A percentile compares a stretch with the other conserved stretches of the same genome.
phyloP scores from a whole-genome alignment of 2,888 invertebrate genomes.

The Elegia similella region DNA sequence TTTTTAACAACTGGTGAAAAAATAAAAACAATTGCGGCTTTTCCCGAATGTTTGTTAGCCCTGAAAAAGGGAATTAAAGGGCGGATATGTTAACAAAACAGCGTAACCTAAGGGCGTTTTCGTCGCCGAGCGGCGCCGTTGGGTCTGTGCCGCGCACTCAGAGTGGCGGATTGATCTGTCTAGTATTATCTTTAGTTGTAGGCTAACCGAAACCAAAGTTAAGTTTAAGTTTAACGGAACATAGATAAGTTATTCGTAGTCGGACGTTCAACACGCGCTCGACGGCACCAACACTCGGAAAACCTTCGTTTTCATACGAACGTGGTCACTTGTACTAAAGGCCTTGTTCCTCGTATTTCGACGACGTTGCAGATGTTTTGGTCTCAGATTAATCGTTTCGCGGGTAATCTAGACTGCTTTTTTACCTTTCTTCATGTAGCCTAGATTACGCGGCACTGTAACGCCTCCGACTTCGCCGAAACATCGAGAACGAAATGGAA shows the following conservation, averaged over 20 bases:
- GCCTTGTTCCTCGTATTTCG: too few species aligned
- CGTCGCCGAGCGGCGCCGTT: background rate
- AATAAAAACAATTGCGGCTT: too few species aligned
- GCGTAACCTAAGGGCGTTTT: background rate
- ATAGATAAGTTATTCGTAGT: slow-evolving; percentile 30
- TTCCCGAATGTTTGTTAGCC: too few species aligned
- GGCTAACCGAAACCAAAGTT: slow-evolving; percentile 54
- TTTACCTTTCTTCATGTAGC: too few species aligned
- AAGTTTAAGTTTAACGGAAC: slow-evolving; percentile 35
- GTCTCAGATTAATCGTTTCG: too few species aligned
- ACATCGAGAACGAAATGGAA: too few species aligned
- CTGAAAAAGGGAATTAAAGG: background rate
- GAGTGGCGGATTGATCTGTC: slow-evolving; percentile 25
- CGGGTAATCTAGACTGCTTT: too few species aligned
- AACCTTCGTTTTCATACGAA: background rate
- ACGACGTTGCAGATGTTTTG: too few species aligned
- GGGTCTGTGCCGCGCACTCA: background rate
- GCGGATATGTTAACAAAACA: background rate
- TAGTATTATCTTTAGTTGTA: slow-evolving; percentile 33
- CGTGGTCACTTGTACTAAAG: background rate
- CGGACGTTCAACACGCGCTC: slow-evolving; percentile 16
- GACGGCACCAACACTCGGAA: background rate
- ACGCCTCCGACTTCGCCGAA: too few species aligned
- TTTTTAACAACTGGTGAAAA: too few species aligned
- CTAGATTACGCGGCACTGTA: too few species aligned